A percentile compares a stretch with the other conserved stretches of the same genome.
Evolutionary conservation across 2,888 invertebrate species (phyloP).

Genomic region (Archaeoteleia sp.): DNA sequence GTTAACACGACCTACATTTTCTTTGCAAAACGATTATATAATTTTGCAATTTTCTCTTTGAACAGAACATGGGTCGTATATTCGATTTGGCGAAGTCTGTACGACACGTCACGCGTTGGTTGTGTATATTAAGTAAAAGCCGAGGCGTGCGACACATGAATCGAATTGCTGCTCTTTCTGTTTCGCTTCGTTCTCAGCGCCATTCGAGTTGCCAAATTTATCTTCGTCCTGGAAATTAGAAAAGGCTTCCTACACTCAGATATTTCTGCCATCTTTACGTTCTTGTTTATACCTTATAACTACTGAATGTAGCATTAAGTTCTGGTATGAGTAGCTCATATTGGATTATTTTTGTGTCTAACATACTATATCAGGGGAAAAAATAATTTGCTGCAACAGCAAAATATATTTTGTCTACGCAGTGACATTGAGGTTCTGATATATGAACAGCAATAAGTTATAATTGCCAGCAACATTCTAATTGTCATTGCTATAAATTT

Average conservation of each 20-base stretch:
- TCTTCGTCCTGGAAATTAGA: conserved; percentile 71
- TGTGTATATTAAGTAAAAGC: conserved; percentile 69
- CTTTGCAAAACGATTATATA: background rate
- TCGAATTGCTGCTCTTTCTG: conserved; percentile 62
- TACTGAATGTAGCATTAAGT: too few relatives aligned
- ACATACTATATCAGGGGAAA: too few relatives aligned
- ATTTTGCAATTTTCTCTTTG: background rate
- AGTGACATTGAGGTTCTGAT: too few relatives aligned
- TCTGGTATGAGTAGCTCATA: too few relatives aligned
- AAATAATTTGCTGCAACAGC: too few relatives aligned
- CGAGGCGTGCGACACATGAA: conserved; percentile 68
- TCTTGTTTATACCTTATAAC: conserved; percentile 32
- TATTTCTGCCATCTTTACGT: conserved; percentile 46
- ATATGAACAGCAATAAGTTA: too few relatives aligned
- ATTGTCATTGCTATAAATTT: too few relatives aligned
- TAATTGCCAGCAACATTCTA: too few relatives aligned
- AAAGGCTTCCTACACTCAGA: conserved; percentile 61
- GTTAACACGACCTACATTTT: background rate
- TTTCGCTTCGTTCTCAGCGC: conserved; percentile 35
- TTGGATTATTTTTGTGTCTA: too few relatives aligned
- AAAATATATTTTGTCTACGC: too few relatives aligned
- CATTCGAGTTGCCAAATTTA: conserved; percentile 62
- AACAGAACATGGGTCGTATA: background rate
- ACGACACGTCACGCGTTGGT: conserved; percentile 64
- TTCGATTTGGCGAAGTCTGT: conserved; percentile 15